Conservation (phyloP, 1,140 invertebrate species). For the Neodiprion fabricii region DNA sequence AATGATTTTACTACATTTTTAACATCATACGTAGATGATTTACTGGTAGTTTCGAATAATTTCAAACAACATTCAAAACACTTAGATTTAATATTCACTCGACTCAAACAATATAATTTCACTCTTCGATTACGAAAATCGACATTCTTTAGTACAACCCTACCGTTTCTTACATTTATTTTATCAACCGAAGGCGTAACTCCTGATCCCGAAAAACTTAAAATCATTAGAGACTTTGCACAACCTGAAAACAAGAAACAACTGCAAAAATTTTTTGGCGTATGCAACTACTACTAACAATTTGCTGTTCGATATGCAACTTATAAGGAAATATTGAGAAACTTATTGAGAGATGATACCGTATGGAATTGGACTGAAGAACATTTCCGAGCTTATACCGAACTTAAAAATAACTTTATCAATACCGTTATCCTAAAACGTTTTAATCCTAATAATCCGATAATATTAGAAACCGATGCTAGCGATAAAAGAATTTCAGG, state of each 20-base stretch:
- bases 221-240: conserved; percentile 26
- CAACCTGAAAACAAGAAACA: conserved; percentile 27
- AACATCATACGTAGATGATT: conserved; percentile 21
- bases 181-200: conserved; percentile 23
- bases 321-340: conserved; percentile 15
- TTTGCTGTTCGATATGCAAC: conserved; percentile 17
- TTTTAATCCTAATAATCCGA: conserved; percentile 9
- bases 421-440: background rate
- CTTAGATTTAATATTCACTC: conserved; percentile 17
- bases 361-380: conserved; percentile 15
- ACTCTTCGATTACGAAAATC: conserved; percentile 23
- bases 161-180: conserved; percentile 26
- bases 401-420: conserved; percentile 13
- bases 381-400: conserved; percentile 2
- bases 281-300: conserved; percentile 47
- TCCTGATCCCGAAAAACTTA: conserved; percentile 22
- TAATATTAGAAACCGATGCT: conserved; percentile 20
- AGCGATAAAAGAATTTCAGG: conserved; percentile 4
- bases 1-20: conserved; percentile 9
- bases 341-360: conserved; percentile 1
- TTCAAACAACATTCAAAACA: conserved; percentile 30
- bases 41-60: conserved; percentile 24
- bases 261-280: conserved; percentile 36
- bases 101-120: conserved; percentile 16
- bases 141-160: background rate